Conservation (phyloP, 2,113 vertebrate genomes). For the Callaeas wilsoni region DNA sequence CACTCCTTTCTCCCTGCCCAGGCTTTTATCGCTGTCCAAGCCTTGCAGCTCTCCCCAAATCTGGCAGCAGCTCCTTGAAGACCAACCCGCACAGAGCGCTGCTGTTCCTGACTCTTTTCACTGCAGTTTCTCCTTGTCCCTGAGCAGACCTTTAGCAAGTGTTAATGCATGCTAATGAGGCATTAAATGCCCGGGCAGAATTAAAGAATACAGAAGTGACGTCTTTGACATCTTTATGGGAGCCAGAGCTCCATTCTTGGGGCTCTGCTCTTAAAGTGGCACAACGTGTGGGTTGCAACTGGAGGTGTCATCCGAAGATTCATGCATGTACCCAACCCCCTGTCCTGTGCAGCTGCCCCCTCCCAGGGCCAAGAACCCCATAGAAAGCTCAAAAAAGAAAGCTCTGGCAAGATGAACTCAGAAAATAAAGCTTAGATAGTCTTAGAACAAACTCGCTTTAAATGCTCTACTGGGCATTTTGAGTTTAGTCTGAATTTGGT, state of each 20-base stretch:
- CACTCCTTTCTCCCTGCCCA: neutral
- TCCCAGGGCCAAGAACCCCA: neutral
- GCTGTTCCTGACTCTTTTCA: conserved; percentile 47
- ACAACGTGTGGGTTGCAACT: rapidly evolving
- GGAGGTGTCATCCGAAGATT: neutral
- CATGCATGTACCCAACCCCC: rapidly evolving
- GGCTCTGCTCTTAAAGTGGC: neutral
- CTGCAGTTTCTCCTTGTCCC: neutral
- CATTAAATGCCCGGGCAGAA: conserved; percentile 14
- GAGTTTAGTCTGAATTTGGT: neutral
- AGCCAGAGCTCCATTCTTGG: neutral
- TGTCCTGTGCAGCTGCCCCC: neutral
- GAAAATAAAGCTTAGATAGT: neutral
- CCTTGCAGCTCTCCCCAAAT: neutral
- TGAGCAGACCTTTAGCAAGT: neutral
- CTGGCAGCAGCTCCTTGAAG: conserved; percentile 24
- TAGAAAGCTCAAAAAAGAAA: neutral
- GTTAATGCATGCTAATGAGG: conserved; percentile 57
- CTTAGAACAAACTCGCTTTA: neutral
- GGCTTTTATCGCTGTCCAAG: neutral
- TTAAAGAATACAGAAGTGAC: conserved; percentile 15
- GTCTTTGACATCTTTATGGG: neutral
- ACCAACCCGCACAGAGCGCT: neutral
- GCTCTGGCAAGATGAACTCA: neutral
- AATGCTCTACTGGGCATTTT: neutral